Evolutionary conservation across 2,888 invertebrate species (phyloP).

Genomic region (Listrodromus nycthemerus): DNA sequence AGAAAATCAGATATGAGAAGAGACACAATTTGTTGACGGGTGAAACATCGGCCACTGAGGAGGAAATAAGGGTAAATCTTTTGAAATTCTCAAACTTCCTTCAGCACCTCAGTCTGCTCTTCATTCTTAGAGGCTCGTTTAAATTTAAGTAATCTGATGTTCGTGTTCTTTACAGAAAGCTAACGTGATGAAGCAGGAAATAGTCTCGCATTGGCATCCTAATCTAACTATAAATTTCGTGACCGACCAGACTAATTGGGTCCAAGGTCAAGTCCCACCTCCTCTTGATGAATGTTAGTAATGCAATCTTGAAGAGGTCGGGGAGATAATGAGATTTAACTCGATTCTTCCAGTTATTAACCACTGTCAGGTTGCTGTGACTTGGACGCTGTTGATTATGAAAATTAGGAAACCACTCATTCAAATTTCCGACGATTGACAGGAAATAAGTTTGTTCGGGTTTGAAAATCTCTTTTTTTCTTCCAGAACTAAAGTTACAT

Average conservation of each 20-base stretch:
- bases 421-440: not conserved
- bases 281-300: conserved; percentile 94
- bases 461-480: too few species aligned
- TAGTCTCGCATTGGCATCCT: conserved; percentile 99
- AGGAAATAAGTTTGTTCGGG: too few species aligned
- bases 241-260: conserved; percentile 98
- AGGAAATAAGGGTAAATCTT: conserved; percentile 87
- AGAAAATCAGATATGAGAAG: conserved; percentile 93
- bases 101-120: not conserved
- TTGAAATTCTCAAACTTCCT: conserved; percentile 1
- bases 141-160: not conserved
- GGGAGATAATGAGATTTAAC: not conserved
- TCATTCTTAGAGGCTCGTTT: not conserved
- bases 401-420: not conserved
- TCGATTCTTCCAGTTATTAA: not conserved
- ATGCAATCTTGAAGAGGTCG: not conserved
- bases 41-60: conserved; percentile 91
- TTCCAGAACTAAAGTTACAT: too few species aligned
- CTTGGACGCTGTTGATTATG: too few species aligned
- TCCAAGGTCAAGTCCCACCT: conserved; percentile 94
- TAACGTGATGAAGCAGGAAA: conserved; percentile 92
- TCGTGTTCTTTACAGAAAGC: conserved; percentile 87
- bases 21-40: conserved; percentile 98
- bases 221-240: conserved; percentile 98
- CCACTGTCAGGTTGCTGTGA: not conserved